These are phyloP conservation scores for Pangasianodon gigas DNA, from an alignment of 2,113 vertebrate genomes.

Conservation along the genomic window DNA sequence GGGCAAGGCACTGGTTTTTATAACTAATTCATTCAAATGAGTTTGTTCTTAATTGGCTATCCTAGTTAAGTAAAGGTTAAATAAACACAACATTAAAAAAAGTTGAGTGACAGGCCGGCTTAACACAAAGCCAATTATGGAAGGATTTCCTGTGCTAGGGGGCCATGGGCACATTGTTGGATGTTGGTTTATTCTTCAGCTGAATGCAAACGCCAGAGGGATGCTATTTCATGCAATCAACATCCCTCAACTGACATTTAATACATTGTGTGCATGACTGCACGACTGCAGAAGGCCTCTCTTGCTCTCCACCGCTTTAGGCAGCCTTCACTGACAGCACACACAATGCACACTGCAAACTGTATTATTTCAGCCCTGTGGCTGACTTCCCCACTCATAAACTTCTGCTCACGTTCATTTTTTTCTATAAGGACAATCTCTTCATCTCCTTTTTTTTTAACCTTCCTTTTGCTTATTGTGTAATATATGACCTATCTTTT, in stretches of 20 bases:
- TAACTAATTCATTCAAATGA: conserved; percentile 26
- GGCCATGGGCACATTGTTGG: conserved; percentile 15
- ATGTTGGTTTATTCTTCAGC: conserved; percentile 40
- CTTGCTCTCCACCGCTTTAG: conserved; percentile 37
- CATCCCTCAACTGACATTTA: conserved; percentile 56
- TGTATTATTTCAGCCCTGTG: conserved; percentile 40
- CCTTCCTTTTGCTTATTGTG: not conserved
- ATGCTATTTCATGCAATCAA: conserved; percentile 51
- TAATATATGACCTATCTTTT: not conserved
- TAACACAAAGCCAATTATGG: conserved; percentile 32
- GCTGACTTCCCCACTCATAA: conserved; percentile 31
- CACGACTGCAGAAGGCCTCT: conserved; percentile 29
- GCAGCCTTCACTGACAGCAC: conserved; percentile 27
- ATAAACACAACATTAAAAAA: not conserved
- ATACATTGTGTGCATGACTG: conserved; percentile 47
- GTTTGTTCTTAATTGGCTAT: conserved; percentile 35
- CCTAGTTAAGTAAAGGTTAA: conserved; percentile 30
- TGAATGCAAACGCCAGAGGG: conserved; percentile 46
- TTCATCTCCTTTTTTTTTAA: conserved; percentile 23
- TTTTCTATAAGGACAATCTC: conserved; percentile 23
- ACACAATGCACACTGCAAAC: conserved; percentile 36
- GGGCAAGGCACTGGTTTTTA: conserved; percentile 4
- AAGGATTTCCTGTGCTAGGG: conserved; percentile 14
- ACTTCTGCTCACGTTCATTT: conserved; percentile 19
- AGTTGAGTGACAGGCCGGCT: not conserved